A percentile compares a stretch with the other conserved stretches of the same genome.
These are phyloP conservation scores for Molossus molossus DNA, from an alignment of 2,797 vertebrate species.

Conservation along the genomic window DNA sequence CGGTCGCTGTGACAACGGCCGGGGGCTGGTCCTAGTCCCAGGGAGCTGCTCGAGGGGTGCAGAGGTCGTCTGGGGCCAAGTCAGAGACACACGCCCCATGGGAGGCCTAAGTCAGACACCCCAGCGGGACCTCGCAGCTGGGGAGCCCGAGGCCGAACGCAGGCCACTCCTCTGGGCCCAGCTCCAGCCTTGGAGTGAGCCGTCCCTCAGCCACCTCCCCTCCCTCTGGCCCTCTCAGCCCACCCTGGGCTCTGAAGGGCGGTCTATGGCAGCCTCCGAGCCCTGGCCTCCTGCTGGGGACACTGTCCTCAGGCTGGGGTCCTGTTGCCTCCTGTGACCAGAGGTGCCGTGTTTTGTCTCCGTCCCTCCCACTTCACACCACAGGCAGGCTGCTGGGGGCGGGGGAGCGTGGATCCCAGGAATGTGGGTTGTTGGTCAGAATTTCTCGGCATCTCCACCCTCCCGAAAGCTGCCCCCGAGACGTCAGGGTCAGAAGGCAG, in stretches of 20 bases:
- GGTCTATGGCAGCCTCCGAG: not conserved
- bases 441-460: not conserved
- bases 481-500: not conserved
- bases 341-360: not conserved
- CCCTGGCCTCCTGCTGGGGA: not conserved
- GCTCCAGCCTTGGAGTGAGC: not conserved
- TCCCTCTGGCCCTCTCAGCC: not conserved
- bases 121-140: not conserved
- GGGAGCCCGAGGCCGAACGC: not conserved
- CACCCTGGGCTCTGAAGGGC: not conserved
- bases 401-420: not conserved
- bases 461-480: not conserved
- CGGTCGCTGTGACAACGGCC: slow-evolving; percentile 37
- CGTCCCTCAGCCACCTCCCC: not conserved
- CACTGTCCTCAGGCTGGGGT: not conserved
- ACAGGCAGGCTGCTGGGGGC: not conserved
- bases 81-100: not conserved
- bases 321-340: not conserved
- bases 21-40: not conserved
- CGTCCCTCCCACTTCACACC: fast-evolving
- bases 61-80: not conserved
- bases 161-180: not conserved
- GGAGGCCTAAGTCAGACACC: not conserved
- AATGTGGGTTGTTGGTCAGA: not conserved
- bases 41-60: not conserved